phyloP scores from a whole-genome alignment of 2,797 vertebrate genomes.

The Falco columbarius region DNA sequence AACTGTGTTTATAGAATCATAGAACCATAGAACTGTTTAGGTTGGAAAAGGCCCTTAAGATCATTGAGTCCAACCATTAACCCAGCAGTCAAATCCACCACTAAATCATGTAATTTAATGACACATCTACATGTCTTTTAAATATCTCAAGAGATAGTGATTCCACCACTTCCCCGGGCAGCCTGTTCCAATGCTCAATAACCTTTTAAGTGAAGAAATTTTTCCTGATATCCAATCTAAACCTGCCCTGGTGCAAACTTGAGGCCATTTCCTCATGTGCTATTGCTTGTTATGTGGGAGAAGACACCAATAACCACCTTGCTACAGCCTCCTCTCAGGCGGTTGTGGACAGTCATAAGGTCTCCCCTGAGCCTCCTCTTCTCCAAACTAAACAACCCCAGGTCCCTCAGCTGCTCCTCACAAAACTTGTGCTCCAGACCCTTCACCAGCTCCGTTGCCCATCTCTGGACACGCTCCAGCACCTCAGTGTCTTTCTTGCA shows the following conservation, averaged over 20 bases:
- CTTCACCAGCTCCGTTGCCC: background rate
- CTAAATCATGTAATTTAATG: background rate
- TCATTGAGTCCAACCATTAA: fast-evolving
- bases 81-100: fast-evolving
- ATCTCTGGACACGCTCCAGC: background rate
- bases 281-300: background rate
- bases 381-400: background rate
- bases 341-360: background rate
- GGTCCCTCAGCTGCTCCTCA: background rate
- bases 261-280: background rate
- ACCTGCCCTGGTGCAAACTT: background rate
- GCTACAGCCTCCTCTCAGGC: background rate
- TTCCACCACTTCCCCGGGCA: background rate
- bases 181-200: background rate
- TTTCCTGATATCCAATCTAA: background rate
- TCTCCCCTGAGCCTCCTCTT: background rate
- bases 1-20: background rate
- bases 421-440: no score
- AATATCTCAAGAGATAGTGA: no score
- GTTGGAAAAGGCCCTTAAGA: background rate
- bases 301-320: background rate
- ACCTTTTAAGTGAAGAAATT: background rate
- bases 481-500: background rate
- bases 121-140: background rate
- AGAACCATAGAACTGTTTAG: background rate